Evolutionary conservation across 2,888 invertebrate species (phyloP).

Genomic region (Cybosia mesomella): DNA sequence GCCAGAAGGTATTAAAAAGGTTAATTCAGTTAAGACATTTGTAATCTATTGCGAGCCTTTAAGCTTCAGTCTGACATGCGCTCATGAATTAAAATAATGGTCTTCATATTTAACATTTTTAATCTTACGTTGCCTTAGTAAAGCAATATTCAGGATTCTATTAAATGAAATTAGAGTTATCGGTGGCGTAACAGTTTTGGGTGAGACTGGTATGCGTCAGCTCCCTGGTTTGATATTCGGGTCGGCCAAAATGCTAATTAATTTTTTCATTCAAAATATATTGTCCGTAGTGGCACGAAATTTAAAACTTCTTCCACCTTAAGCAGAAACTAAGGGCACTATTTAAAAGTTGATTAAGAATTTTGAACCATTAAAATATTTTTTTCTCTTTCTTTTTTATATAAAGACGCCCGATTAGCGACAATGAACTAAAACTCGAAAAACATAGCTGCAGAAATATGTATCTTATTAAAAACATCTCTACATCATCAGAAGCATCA

Average conservation of each 20-base stretch:
- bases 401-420: too few species aligned
- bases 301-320: not conserved
- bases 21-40: conserved; percentile 1
- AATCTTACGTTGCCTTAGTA: not conserved
- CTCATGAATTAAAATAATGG: not conserved
- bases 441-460: not conserved
- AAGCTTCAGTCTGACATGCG: not conserved
- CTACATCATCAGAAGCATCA: too few species aligned
- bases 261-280: too few species aligned
- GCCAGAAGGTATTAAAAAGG: not conserved
- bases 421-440: not conserved
- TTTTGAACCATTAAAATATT: too few species aligned
- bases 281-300: not conserved
- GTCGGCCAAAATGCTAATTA: not conserved
- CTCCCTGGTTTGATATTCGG: not conserved
- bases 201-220: not conserved
- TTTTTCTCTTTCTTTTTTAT: too few species aligned
- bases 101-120: not conserved
- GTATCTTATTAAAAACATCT: not conserved
- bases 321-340: not conserved
- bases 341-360: not conserved
- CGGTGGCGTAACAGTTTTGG: not conserved
- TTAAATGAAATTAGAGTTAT: not conserved
- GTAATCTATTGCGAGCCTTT: not conserved
- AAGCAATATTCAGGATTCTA: too few species aligned